Evolutionary conservation across 2,113 vertebrate species (phyloP).

Genomic region (Alouatta palliata): DNA sequence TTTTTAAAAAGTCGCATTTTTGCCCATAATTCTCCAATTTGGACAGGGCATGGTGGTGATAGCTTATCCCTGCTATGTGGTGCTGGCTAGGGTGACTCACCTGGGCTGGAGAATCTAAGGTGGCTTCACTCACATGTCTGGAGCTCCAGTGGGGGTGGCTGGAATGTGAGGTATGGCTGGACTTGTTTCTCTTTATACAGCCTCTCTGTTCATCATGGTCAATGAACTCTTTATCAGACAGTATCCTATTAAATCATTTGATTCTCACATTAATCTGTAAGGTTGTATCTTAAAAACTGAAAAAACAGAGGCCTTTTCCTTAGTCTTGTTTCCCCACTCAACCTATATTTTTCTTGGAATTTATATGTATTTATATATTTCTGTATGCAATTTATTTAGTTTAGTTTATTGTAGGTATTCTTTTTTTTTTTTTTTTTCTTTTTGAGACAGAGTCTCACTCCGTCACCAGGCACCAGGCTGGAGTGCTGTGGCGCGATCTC

Average conservation of each 20-base stretch:
- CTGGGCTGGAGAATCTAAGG: too few relatives aligned
- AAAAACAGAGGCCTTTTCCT: neutral
- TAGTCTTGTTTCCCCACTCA: neutral
- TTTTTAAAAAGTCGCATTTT: neutral
- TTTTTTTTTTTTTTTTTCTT: neutral
- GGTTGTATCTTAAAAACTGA: neutral
- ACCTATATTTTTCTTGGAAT: neutral
- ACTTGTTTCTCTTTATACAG: neutral
- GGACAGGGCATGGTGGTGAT: neutral
- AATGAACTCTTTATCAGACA: neutral
- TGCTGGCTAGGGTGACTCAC: neutral
- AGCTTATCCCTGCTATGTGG: rapidly evolving
- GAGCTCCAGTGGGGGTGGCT: neutral
- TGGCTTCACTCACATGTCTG: neutral
- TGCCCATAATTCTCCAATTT: neutral
- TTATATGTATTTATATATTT: neutral
- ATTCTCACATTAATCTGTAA: neutral
- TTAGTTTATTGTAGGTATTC: neutral
- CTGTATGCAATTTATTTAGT: slow-evolving; percentile 10
- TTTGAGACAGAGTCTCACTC: too few relatives aligned
- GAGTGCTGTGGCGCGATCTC: too few relatives aligned
- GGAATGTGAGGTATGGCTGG: neutral
- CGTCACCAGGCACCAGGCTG: too few relatives aligned
- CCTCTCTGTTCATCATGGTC: neutral
- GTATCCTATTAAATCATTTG: neutral